Evolutionary conservation across 2,797 vertebrate genomes (phyloP), one percentile per base, ranked within the genome.

Genomic region (Periophthalmus magnuspinnatus): DNA sequence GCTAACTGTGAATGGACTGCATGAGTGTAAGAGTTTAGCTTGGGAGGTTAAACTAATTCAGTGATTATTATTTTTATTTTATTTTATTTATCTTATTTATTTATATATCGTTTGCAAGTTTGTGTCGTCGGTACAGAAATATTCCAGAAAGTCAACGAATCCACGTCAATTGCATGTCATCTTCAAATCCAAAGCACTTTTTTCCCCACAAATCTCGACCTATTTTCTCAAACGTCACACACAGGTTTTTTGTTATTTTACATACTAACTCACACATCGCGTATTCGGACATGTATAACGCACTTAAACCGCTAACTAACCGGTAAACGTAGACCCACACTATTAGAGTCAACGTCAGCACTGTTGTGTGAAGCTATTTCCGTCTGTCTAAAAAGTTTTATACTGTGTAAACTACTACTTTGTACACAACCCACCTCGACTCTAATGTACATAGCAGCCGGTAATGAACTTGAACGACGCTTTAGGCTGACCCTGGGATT

Each of bases 201-300:
- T n/a, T n/a, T 34, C 59, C 59, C 36, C 58, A 60, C 58, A 60
- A 19, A 36, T 60, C 19, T 9, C 60, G 9, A 21, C 7, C 17
- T 36, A n/a, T 60, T 14, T 57, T 9, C 14, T 56, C 13, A 28
- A 32, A 34, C 57, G 4, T 36, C 58, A 28, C 28, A 28, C 28
- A 28, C 28, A 60, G 3, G 60, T 36, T 60, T n/a, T 34, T 33
- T 2, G 10, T 56, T 56, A 24, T 28, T 66, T 64, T 70, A 81
- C 84, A 79, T 88, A 81, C 80, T 84, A 67, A 84, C 87, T 84
- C 92, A 92, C 92, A 92, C 93, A 92, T 92, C 91, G 86, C 81
- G 75, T 89, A 72, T 90, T 88, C 89, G 84, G 83, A 90, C 84
- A 85, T 78, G 65, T 79, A 78, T 45, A 58, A 69, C 60, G 75